These are phyloP conservation scores for Cataglyphis livida DNA, from an alignment of 2,888 invertebrate genomes.

Conservation along the genomic window DNA sequence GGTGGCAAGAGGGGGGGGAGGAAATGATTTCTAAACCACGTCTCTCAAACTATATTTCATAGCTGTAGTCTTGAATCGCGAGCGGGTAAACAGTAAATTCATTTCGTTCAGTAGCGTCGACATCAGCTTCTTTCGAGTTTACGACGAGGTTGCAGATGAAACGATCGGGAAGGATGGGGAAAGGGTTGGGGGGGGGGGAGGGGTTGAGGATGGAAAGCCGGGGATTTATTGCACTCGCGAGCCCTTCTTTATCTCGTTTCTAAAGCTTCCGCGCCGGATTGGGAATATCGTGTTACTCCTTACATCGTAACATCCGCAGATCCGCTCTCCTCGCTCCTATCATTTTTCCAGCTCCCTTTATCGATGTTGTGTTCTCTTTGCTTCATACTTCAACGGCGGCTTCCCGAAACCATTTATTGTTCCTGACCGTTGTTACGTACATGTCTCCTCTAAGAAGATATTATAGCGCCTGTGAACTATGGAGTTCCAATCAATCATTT, in stretches of 20 bases:
- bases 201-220: constrained; percentile 41
- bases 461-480: constrained; percentile 12
- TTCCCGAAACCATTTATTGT: constrained; percentile 50
- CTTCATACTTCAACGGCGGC: constrained; percentile 29
- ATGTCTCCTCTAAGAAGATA: constrained; percentile 4
- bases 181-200: too few species aligned
- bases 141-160: constrained; percentile 21
- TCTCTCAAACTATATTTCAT: constrained; percentile 62
- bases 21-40: constrained; percentile 55
- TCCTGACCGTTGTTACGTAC: constrained; percentile 34
- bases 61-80: constrained; percentile 62
- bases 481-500: constrained; percentile 5
- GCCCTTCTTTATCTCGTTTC: constrained; percentile 77
- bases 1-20: neutral
- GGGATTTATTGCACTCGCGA: constrained; percentile 80
- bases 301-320: constrained; percentile 42
- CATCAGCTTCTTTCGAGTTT: constrained; percentile 59
- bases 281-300: constrained; percentile 71
- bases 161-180: neutral
- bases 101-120: constrained; percentile 76
- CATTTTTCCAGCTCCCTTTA: constrained; percentile 26
- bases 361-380: constrained; percentile 10
- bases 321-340: constrained; percentile 2
- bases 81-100: constrained; percentile 77
- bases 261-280: constrained; percentile 75